Conservation (phyloP, 2,888 invertebrate species). For the Zygogramma bicolorata region DNA sequence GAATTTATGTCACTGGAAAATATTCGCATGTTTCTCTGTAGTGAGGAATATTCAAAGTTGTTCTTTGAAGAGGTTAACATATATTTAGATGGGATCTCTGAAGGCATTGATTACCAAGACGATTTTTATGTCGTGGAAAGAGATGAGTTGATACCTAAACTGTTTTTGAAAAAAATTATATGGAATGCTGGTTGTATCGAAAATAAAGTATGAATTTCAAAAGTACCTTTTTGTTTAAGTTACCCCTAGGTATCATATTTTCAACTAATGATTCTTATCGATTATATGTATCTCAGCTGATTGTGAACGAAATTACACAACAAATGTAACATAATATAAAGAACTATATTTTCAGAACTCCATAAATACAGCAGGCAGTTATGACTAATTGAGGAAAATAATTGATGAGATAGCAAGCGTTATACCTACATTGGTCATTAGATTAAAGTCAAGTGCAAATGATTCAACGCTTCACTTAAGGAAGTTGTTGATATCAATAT, state of each 20-base stretch:
- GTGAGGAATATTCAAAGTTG: conserved; percentile 25
- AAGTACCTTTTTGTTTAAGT: neutral
- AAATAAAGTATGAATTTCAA: conserved; percentile 6
- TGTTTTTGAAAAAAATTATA: conserved; percentile 29
- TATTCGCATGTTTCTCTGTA: conserved; percentile 39
- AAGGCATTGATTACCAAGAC: conserved; percentile 33
- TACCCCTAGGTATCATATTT: no score
- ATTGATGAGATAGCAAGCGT: no score
- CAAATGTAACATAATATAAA: neutral
- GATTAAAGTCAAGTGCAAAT: no score
- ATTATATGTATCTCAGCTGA: no score
- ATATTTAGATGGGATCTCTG: conserved; percentile 35
- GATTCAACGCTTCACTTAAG: no score
- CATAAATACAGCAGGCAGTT: no score
- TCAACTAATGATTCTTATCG: no score
- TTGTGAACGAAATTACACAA: no score
- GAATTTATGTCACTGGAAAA: conserved; percentile 43
- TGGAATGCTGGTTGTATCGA: neutral
- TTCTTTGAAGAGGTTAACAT: conserved; percentile 43
- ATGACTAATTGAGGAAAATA: no score
- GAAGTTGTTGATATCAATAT: no score
- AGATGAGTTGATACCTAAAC: conserved; percentile 44
- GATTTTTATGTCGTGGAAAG: conserved; percentile 51
- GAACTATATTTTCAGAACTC: no score
- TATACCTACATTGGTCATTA: no score